Evolutionary conservation across 2,113 vertebrate genomes (phyloP).

Genomic region (Orientallactaga bullata): DNA sequence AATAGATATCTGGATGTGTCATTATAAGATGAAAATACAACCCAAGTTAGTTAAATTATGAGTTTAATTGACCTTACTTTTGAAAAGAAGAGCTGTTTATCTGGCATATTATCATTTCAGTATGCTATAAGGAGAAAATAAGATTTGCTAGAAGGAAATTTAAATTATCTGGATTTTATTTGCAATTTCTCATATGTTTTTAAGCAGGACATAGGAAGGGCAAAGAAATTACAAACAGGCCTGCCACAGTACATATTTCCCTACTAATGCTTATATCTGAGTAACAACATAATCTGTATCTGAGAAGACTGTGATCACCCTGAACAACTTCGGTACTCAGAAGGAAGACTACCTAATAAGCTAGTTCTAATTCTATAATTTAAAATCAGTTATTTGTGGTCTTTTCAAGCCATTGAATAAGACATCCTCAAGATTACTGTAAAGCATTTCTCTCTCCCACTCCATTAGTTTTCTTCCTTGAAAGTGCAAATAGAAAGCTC

Average conservation of each 20-base stretch:
- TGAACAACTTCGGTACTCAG: neutral
- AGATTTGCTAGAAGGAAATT: conserved; percentile 1
- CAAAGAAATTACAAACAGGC: neutral
- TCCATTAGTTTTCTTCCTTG: neutral
- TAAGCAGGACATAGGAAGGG: neutral
- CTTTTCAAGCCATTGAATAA: neutral
- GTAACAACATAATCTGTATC: neutral
- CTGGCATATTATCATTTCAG: neutral
- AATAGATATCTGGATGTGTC: conserved; percentile 14
- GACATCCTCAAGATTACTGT: neutral
- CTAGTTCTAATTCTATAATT: neutral
- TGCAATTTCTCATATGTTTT: conserved; percentile 5
- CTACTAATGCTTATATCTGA: neutral
- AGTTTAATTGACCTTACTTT: neutral
- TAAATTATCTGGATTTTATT: neutral
- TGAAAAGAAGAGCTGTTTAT: conserved; percentile 13
- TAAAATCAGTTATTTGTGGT: neutral
- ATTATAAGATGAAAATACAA: conserved; percentile 26
- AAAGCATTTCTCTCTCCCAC: neutral
- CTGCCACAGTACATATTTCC: neutral
- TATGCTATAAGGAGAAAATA: neutral
- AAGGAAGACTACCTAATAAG: too few species aligned
- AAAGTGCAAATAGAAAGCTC: neutral
- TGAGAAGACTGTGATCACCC: neutral
- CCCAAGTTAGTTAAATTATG: conserved; percentile 39